Base-by-base conservation (phyloP, 2,113 vertebrate species). In the Butorides virescens region DNA sequence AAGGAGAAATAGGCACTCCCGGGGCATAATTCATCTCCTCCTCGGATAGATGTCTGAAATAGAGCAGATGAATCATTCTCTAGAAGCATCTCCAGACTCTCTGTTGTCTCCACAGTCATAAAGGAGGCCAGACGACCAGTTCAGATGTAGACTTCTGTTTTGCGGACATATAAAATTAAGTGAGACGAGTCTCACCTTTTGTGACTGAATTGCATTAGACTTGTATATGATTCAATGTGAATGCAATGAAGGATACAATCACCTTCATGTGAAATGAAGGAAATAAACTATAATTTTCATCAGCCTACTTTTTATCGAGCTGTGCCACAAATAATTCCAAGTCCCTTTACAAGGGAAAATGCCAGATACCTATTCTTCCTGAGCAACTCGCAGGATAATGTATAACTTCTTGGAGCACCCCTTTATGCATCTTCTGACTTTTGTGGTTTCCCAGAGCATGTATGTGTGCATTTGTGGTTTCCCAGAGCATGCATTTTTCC, bases 21-120 rank as follows among this genome's bases (percentile, higher is more conserved):
- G 0, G 66, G 49, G 62, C 37, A 53, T 90, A 91, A 97, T 76
- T 95, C 66, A 47, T 79, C 74, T 96, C 27, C 72, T 93, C 29
- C 39, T 96, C 7, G 23, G 71, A 68, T 7, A 88, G 30, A 26
- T 63, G 59, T 84, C 89, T 84, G 72, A 91, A 96, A 88, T 6
- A 82, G 81, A 97, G 78, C 71, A 53, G 87, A 94, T 96, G 81
- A 97, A 92, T 97, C 58, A 93, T 88, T 85, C 58, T 88, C 90
- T 49, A 93, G 90, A 94, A 94, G 74, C 52, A 85, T 36, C 70
- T 95, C 62, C 74, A 93, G 87, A 91, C 78, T 91, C 52, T 75
- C 47, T 0, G 0, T 78, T 94, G 81, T 95, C 92, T 93, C 81
- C 78, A 88, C 53, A 76, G 62, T 37, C 93, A 82, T 93, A 94